Evolutionary conservation across 2,797 vertebrate species (phyloP).

Genomic region (Babyrousa celebensis): DNA sequence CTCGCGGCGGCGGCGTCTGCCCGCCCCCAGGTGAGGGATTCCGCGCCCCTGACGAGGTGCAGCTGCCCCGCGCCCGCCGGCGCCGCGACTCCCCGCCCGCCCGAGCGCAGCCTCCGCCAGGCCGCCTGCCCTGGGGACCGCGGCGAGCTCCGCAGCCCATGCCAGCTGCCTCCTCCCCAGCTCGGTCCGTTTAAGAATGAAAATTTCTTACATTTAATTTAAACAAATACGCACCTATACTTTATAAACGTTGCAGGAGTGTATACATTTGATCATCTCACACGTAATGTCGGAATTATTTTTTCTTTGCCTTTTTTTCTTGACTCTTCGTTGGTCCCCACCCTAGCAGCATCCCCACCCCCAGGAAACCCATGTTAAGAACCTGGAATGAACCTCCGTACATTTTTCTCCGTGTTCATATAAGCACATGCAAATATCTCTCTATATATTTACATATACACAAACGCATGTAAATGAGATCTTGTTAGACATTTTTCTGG

Average conservation of each 20-base stretch:
- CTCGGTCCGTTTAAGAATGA: not conserved
- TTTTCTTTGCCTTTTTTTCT: not conserved
- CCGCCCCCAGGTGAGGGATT: constrained; percentile 86
- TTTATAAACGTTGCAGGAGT: not conserved
- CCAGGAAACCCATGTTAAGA: not conserved
- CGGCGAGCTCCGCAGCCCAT: not conserved
- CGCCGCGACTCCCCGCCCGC: constrained; percentile 8
- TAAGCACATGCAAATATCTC: not conserved
- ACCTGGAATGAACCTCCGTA: not conserved
- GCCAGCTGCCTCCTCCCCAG: not conserved
- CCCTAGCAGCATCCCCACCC: not conserved
- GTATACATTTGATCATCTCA: not conserved
- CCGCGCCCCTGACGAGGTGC: constrained; percentile 77
- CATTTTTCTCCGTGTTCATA: not conserved
- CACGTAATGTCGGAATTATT: not conserved
- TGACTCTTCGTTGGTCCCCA: not conserved
- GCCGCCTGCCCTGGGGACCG: not conserved
- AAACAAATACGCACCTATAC: not conserved
- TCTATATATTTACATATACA: not conserved
- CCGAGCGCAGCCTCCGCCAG: not conserved
- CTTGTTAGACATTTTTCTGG: not conserved
- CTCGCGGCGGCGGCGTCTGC: constrained; percentile 84
- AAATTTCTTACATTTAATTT: not conserved
- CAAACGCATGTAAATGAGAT: not conserved
- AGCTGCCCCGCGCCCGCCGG: constrained; percentile 78